Base-by-base conservation (phyloP, 37 sponge, comb jelly and placozoan species). In the Geodia barretti region DNA sequence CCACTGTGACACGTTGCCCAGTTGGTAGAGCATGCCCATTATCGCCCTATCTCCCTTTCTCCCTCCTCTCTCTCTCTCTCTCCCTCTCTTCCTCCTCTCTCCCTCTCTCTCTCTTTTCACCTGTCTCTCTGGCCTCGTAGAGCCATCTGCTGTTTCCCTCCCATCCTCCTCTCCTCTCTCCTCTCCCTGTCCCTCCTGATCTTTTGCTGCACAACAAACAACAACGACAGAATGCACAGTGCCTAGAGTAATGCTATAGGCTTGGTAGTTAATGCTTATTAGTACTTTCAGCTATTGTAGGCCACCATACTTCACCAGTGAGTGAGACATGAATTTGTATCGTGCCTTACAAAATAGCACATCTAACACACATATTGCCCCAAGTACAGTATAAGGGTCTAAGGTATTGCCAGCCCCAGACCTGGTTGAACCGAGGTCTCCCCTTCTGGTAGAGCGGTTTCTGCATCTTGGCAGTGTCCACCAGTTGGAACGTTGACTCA, bases 401-500 rank as follows among this genome's bases (percentile, higher is more conserved):
- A n/a, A n/a, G n/a, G n/a, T n/a, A n/a, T n/a, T n/a, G n/a, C n/a
- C n/a, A 11, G 19, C 76, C 19, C 41, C 68, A 36, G 33, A 80
- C 88, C 75, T 88, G 89, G 61, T 72, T 87, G 37, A 65, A 75
- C 59, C 69, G 83, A 14, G 77, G 34, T 64, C 93, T 68, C 30
- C 41, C 19, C 62, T 73, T 87, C 86, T 84, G 88, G 68, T 90
- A 79, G 30, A 74, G 39, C 1, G 81, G 78, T 26, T 80, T 76
- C 81, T 92, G 92, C 2, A 89, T 69, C 33, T 83, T 77, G 24
- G 86, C 73, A 0, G 95, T 89, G 90, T 97, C 97, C 61, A 97
- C 97, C 74, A 97, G 73, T 63, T 85, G 90, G 83, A 91, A 97
- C 24, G 88, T 65, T 1, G 82, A 70, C 64, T 95, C 96, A 68